Percentiles rank a stretch among this genome's conserved stretches.
These are phyloP conservation scores for Pterobdella sp. DNA, from an alignment of 2,888 invertebrate species.

Conservation along the genomic window DNA sequence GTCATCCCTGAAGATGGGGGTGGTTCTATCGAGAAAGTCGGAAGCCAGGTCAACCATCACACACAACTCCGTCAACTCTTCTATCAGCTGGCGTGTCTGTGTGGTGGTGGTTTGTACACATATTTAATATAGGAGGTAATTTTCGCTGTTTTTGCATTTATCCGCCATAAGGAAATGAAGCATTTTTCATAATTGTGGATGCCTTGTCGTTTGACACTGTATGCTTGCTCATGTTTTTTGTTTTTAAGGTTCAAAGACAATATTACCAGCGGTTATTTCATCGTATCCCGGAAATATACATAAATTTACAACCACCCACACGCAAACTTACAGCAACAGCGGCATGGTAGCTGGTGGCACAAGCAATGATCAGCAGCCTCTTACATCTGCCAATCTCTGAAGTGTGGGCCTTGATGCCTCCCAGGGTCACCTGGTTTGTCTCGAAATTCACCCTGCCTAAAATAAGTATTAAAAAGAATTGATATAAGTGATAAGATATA, in stretches of 20 bases:
- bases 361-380: constrained; percentile 90
- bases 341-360: constrained; percentile 97
- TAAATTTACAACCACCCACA: neutral
- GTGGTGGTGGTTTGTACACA: neutral
- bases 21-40: constrained; percentile 92
- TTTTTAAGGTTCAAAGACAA: too few species aligned
- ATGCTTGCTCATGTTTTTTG: neutral
- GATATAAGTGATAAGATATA: too few species aligned
- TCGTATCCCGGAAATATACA: neutral
- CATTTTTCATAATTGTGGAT: too few species aligned
- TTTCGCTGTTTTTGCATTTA: too few species aligned
- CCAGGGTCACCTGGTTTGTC: constrained; percentile 74
- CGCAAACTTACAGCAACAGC: constrained; percentile 68
- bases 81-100: constrained; percentile 70
- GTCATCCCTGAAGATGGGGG: constrained; percentile 97
- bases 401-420: constrained; percentile 95
- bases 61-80: constrained; percentile 94
- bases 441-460: constrained; percentile 10
- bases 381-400: constrained; percentile 93
- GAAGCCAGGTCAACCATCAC: constrained; percentile 98
- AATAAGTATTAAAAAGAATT: too few species aligned
- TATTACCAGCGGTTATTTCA: neutral
- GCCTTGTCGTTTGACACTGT: constrained; percentile 11
- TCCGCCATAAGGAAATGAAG: too few species aligned
- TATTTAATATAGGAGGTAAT: too few species aligned